These are phyloP conservation scores for Sesamia nonagrioides DNA, from an alignment of 1,140 invertebrate species.

Conservation along the genomic window DNA sequence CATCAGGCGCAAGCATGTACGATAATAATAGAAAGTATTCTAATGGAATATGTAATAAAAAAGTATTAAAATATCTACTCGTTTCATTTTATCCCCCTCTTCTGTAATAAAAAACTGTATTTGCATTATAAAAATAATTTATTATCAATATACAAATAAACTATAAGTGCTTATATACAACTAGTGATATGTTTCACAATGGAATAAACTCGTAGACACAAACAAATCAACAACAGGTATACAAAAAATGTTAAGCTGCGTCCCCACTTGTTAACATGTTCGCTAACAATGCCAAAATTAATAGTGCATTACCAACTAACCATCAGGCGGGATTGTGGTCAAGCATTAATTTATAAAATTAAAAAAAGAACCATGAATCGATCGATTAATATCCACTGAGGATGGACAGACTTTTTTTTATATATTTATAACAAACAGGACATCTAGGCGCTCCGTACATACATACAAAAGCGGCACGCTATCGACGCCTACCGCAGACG, in stretches of 20 bases:
- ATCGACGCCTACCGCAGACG: too few relatives aligned
- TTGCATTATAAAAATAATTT: conserved; percentile 63
- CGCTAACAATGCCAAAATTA: too few relatives aligned
- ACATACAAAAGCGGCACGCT: too few relatives aligned
- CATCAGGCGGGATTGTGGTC: too few relatives aligned
- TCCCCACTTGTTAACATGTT: too few relatives aligned
- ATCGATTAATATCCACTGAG: too few relatives aligned
- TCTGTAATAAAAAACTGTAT: conserved; percentile 28
- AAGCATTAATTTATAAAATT: too few relatives aligned
- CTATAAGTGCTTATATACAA: conserved; percentile 64
- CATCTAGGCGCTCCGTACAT: too few relatives aligned
- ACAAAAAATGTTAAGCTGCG: conserved; percentile 4
- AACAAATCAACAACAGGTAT: conserved; percentile 45
- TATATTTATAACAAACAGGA: too few relatives aligned
- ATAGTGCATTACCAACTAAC: too few relatives aligned
- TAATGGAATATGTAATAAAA: conserved; percentile 88
- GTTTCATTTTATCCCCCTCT: neutral
- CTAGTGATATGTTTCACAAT: conserved; percentile 72
- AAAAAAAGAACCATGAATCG: too few relatives aligned
- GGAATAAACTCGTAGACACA: conserved; percentile 45
- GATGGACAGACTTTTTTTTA: too few relatives aligned
- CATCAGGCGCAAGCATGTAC: conserved; percentile 79
- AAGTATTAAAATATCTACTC: conserved; percentile 42
- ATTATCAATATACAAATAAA: conserved; percentile 51
- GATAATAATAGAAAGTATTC: conserved; percentile 87